phyloP scores from a whole-genome alignment of 2,888 invertebrate genomes.

The Dermolepida albohirtum region DNA sequence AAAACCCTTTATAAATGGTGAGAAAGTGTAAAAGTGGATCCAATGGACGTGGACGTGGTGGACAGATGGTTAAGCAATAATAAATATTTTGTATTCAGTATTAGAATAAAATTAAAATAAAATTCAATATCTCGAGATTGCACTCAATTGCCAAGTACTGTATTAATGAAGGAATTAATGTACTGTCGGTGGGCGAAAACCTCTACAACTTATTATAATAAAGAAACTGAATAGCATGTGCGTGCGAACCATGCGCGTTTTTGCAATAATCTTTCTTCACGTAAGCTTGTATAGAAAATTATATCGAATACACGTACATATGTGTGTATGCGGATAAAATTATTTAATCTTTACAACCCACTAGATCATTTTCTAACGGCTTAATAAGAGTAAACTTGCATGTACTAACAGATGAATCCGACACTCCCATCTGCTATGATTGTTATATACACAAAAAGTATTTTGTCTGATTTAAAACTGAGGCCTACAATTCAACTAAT shows the following conservation, averaged over 20 bases:
- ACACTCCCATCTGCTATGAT: slow-evolving; percentile 18
- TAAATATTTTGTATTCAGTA: too few relatives aligned
- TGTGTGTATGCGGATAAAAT: background rate
- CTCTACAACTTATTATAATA: too few relatives aligned
- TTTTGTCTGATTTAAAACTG: slow-evolving; percentile 19
- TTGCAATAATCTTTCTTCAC: slow-evolving; percentile 1
- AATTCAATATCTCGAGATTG: too few relatives aligned
- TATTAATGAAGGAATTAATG: too few relatives aligned
- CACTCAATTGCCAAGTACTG: too few relatives aligned
- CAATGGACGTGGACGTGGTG: too few relatives aligned
- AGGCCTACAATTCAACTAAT: background rate
- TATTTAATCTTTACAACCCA: slow-evolving; percentile 16
- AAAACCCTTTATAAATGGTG: too few relatives aligned
- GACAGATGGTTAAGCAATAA: too few relatives aligned
- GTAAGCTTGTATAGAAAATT: background rate
- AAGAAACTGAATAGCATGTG: slow-evolving; percentile 13
- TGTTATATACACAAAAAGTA: slow-evolving; percentile 14
- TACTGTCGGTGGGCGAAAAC: too few relatives aligned
- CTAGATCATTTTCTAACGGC: slow-evolving; percentile 21
- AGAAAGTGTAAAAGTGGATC: too few relatives aligned
- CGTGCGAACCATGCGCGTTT: slow-evolving; percentile 5
- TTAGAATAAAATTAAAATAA: too few relatives aligned
- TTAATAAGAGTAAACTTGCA: slow-evolving; percentile 15
- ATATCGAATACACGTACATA: background rate
- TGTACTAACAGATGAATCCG: background rate